Evolutionary conservation across 1,140 invertebrate species (phyloP).

Genomic region (Plutomurus gul): DNA sequence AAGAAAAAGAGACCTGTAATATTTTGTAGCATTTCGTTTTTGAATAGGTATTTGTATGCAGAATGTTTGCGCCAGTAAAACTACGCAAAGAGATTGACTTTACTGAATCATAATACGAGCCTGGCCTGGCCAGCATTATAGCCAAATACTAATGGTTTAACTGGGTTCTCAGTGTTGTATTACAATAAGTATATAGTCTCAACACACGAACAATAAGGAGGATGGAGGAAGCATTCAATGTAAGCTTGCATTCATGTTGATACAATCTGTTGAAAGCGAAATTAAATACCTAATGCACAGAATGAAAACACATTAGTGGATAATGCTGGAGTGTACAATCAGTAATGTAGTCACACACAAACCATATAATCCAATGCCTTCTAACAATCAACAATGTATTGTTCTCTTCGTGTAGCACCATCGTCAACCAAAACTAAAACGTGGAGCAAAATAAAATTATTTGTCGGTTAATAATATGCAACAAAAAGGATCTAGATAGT

Average conservation of each 20-base stretch:
- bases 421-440: no score
- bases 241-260: no score
- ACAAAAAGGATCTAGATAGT: background rate
- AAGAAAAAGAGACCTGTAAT: no score
- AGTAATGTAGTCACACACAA: background rate
- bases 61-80: background rate
- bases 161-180: background rate
- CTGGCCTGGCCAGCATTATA: background rate
- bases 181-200: no score
- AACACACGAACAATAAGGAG: no score
- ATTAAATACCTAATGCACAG: background rate
- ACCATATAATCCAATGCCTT: slow-evolving; percentile 7
- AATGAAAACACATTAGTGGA: background rate
- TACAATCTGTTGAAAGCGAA: background rate
- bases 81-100: background rate
- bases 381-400: background rate
- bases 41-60: background rate
- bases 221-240: no score
- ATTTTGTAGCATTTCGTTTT: no score
- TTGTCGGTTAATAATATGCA: no score
- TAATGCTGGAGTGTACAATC: no score
- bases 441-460: no score
- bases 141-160: background rate
- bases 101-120: slow-evolving; percentile 6
- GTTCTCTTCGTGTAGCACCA: background rate